These are phyloP conservation scores for Scopus umbretta DNA, from an alignment of 2,113 vertebrate species.

Conservation along the genomic window DNA sequence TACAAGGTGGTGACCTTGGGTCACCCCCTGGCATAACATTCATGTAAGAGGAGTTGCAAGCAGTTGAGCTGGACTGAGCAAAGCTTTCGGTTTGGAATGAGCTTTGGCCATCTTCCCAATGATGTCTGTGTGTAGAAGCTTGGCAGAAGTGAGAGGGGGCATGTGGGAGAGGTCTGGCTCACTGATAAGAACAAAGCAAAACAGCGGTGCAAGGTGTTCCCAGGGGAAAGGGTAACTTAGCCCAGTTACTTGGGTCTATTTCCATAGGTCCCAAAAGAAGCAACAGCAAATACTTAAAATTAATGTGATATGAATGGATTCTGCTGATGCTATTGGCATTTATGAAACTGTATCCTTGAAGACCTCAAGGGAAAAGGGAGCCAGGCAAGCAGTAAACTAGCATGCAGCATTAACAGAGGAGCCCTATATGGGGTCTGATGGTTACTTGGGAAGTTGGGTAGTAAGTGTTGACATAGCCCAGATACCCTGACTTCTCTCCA, in stretches of 20 bases:
- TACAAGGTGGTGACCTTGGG: background rate
- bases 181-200: background rate
- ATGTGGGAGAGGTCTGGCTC: background rate
- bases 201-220: background rate
- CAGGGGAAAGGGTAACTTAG: background rate
- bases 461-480: background rate
- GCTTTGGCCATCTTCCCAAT: background rate
- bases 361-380: background rate
- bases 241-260: background rate
- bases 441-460: background rate
- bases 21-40: background rate
- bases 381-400: background rate
- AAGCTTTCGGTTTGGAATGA: background rate
- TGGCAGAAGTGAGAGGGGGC: background rate
- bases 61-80: background rate
- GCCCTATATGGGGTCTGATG: background rate
- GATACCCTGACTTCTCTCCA: background rate
- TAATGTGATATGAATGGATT: background rate
- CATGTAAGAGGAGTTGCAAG: background rate
- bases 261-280: background rate
- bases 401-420: background rate
- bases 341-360: background rate
- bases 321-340: background rate
- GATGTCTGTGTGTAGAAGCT: background rate
- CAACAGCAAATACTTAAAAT: background rate